Evolutionary conservation across 2,113 vertebrate genomes (phyloP), one percentile per base, ranked within the genome.

Genomic region (Deroptyus accipitrinus): DNA sequence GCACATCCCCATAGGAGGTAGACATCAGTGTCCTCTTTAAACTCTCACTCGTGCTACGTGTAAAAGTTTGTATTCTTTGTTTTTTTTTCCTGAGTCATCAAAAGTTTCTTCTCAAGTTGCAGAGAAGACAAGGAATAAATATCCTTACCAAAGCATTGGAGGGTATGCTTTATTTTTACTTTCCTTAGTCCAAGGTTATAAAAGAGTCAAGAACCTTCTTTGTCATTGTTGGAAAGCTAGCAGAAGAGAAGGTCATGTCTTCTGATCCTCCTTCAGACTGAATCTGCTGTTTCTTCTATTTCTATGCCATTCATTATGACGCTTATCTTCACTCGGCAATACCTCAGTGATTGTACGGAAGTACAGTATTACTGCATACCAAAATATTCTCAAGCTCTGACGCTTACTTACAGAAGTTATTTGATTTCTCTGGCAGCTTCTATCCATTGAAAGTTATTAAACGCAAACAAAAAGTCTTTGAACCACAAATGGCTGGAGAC

Each of bases 381-480:
- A 93, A 92, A 95, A 95, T 92, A 83, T 66, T 89, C 79, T 64
- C 66, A 59, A 59, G 10, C 75, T 96, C 75, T 91, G 94, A 95
- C 74, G 86, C 83, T 77, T 90, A 37, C 80, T 89, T 74, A 77
- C 88, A 88, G n/a, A 93, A 93, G 49, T 77, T 64, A 28, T 72
- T 74, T 92, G 59, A 86, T 95, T 94, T 55, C 83, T 86, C 19
- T 90, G 76, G n/a, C 88, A 90, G 61, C n/a, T 92, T 77, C 68
- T 90, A 16, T 80, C 37, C 54, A 2, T 41, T 92, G 85, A 80
- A 88, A 81, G 30, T 52, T 78, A 39, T 79, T 95, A 76, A 94
- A 92, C 81, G 68, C 39, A 88, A 74, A 83, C 63, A 55, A 23
- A 46, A 68, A 83, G 42, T 55, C 69, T 86, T 81, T 82, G 48